phyloP scores from a whole-genome alignment of 2,797 vertebrate genomes.

The Hemitrygon akajei region DNA sequence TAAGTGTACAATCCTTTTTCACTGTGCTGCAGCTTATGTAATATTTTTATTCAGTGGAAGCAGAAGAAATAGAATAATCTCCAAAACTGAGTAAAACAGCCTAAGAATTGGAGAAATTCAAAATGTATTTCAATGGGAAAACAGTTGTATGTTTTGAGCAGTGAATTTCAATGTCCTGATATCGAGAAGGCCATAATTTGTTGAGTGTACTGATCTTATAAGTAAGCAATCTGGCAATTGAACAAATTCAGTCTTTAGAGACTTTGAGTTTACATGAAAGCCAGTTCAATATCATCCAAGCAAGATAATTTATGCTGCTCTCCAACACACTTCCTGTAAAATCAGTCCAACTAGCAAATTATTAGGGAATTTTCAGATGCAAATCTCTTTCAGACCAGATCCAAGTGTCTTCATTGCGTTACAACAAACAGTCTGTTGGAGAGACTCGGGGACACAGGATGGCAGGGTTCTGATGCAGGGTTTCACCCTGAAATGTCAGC shows the following conservation, averaged over 20 bases:
- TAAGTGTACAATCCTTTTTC: background rate
- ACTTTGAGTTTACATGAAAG: too few relatives aligned
- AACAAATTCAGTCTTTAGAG: too few relatives aligned
- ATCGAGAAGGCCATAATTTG: background rate
- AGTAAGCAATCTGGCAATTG: background rate
- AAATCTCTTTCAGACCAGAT: background rate
- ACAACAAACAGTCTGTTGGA: too few relatives aligned
- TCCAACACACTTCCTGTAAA: background rate
- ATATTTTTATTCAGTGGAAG: background rate
- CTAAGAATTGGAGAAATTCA: background rate
- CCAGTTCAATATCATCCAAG: too few relatives aligned
- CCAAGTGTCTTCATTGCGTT: background rate
- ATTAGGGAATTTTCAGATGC: background rate
- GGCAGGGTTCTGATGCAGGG: too few relatives aligned
- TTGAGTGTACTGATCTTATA: background rate
- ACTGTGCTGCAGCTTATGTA: background rate
- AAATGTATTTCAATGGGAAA: background rate
- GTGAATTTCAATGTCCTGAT: background rate
- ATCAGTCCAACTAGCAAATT: background rate
- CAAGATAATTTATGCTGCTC: background rate
- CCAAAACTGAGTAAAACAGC: background rate
- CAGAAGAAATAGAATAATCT: background rate
- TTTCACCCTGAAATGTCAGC: too few relatives aligned
- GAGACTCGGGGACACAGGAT: too few relatives aligned
- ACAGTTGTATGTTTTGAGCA: background rate